These are phyloP conservation scores for Acheta domesticus DNA, from an alignment of 2,888 invertebrate species.

Conservation along the genomic window DNA sequence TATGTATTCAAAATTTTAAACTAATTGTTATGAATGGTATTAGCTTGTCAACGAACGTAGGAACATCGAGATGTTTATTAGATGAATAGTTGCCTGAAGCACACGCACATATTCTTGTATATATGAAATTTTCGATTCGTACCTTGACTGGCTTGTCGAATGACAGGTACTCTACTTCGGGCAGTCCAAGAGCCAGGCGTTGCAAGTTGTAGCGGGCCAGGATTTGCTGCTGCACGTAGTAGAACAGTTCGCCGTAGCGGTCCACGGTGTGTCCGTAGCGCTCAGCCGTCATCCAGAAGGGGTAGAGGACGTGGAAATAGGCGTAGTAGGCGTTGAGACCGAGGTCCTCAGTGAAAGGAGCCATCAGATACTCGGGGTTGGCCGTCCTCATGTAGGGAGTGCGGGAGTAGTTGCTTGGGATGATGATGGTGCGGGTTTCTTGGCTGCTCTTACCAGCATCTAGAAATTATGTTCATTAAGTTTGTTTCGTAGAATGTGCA, in stretches of 20 bases:
- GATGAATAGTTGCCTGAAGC: no score
- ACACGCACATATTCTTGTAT: no score
- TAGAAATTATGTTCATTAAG: neutral
- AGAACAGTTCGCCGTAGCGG: constrained; percentile 44
- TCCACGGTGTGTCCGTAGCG: constrained; percentile 49
- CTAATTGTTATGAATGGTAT: no score
- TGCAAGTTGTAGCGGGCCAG: constrained; percentile 70
- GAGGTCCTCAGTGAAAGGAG: constrained; percentile 69
- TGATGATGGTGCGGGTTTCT: constrained; percentile 53
- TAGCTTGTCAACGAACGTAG: no score
- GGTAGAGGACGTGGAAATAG: constrained; percentile 59
- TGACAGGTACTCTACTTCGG: constrained; percentile 60
- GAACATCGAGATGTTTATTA: no score
- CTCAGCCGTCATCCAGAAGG: constrained; percentile 61
- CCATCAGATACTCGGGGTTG: constrained; percentile 43
- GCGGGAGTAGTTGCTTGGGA: constrained; percentile 62
- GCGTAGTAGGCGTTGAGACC: constrained; percentile 65
- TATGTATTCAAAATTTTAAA: no score
- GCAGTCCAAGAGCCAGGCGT: constrained; percentile 65
- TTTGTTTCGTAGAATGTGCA: no score
- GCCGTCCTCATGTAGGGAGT: constrained; percentile 45
- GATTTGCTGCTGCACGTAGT: constrained; percentile 64
- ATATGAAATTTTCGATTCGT: no score
- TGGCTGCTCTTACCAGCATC: constrained; percentile 38
- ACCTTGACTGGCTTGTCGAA: constrained; percentile 45